Evolutionary conservation across 2,797 vertebrate genomes (phyloP).

Genomic region (Synanceia verrucosa): DNA sequence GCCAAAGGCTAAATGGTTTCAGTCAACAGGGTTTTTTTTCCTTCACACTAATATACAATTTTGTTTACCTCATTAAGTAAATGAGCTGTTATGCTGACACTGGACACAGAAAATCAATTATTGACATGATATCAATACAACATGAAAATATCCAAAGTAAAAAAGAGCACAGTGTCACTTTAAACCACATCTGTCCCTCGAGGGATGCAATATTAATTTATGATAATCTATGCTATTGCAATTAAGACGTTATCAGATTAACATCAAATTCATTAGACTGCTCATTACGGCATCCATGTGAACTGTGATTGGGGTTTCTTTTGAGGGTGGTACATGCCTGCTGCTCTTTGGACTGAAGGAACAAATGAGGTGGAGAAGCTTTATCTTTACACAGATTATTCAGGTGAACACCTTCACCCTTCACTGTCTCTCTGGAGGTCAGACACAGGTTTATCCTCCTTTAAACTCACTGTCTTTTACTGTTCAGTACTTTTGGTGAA

Average conservation of each 20-base stretch:
- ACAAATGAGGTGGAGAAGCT: neutral
- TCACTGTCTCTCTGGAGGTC: slow-evolving; percentile 33
- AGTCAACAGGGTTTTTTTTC: neutral
- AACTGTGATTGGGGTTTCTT: neutral
- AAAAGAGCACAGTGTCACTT: neutral
- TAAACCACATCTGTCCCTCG: neutral
- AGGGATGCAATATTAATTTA: neutral
- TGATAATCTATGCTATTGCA: no score
- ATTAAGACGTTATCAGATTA: neutral
- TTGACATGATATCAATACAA: no score
- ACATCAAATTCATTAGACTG: neutral
- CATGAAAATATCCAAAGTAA: neutral
- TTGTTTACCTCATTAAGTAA: neutral
- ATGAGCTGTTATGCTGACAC: neutral
- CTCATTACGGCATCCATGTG: neutral
- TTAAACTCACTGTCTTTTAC: slow-evolving; percentile 8
- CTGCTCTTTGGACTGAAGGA: neutral
- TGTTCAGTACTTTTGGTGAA: neutral
- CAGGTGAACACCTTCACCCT: slow-evolving; percentile 30
- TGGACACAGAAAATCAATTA: no score
- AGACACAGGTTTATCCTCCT: slow-evolving; percentile 14
- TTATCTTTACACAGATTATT: slow-evolving; percentile 5
- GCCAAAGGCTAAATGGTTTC: neutral
- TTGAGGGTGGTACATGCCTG: neutral
- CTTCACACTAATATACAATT: neutral